Evolutionary conservation across 2,888 invertebrate genomes (phyloP).

Genomic region (Alsophila aescularia): DNA sequence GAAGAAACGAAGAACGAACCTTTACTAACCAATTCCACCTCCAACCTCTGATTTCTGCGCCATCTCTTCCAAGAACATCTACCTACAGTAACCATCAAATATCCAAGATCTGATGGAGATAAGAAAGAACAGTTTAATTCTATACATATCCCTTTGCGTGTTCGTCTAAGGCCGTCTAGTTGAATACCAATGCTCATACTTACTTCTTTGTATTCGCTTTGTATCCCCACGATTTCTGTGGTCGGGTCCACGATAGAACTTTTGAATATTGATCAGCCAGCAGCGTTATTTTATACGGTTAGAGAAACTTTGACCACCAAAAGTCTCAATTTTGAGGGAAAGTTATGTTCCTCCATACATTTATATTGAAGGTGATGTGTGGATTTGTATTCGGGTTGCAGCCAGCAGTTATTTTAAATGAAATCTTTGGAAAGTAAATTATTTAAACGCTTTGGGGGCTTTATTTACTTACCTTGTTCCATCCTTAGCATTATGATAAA

Average conservation of each 20-base stretch:
- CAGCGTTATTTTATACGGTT: conserved; percentile 46
- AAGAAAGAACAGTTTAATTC: conserved; percentile 61
- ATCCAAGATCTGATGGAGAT: conserved; percentile 55
- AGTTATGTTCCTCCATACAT: conserved; percentile 50
- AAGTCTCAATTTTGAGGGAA: conserved; percentile 62
- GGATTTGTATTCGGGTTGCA: conserved; percentile 47
- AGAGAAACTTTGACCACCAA: conserved; percentile 47
- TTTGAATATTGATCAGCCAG: conserved; percentile 76
- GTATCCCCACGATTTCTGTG: conserved; percentile 77
- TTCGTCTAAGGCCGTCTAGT: conserved; percentile 58
- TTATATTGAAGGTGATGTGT: conserved; percentile 33
- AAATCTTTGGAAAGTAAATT: conserved; percentile 27
- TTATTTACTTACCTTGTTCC: conserved; percentile 18
- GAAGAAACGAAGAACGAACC: background rate
- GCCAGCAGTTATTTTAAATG: conserved; percentile 25
- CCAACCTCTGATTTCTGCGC: conserved; percentile 1
- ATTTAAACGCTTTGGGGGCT: conserved; percentile 19
- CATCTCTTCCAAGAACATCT: conserved; percentile 27
- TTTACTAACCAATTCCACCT: background rate
- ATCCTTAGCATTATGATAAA: conserved; percentile 1
- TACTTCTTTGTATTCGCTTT: conserved; percentile 68
- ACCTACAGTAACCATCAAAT: conserved; percentile 24
- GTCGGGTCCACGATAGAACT: conserved; percentile 64
- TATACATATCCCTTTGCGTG: conserved; percentile 62
- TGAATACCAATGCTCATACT: conserved; percentile 71